Conservation (phyloP, 2,888 invertebrate species). For the Cosmia trapezina region DNA sequence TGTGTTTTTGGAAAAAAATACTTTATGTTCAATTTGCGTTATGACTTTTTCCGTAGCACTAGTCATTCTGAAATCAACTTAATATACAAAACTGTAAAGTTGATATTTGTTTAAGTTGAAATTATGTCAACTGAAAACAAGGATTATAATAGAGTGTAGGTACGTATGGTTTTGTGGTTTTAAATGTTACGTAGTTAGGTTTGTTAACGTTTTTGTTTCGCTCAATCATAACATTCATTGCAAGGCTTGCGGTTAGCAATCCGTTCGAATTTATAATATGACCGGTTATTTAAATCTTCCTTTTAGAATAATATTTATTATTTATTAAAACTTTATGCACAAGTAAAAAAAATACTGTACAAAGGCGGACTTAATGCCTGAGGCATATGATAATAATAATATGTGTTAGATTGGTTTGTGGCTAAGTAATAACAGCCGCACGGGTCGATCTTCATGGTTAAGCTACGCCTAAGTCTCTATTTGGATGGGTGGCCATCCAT, state of each 20-base stretch:
- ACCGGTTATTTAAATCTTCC: background rate
- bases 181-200: conserved; percentile 5
- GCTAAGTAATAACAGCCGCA: background rate
- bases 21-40: background rate
- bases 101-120: background rate
- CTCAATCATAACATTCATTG: background rate
- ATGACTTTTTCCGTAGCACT: background rate
- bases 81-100: fast-evolving
- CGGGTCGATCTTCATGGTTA: background rate
- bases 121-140: background rate
- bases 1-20: background rate
- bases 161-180: conserved; percentile 5
- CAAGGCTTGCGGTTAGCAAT: conserved; percentile 3
- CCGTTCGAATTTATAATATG: background rate
- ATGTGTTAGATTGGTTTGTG: background rate
- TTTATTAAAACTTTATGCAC: too few species aligned
- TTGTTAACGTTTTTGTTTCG: background rate
- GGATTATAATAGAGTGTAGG: background rate
- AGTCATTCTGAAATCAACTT: conserved; percentile 2
- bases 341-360: too few species aligned
- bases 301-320: background rate
- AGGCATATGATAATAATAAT: too few species aligned
- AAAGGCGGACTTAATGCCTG: too few species aligned
- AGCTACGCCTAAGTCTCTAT: background rate
- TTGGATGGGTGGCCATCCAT: background rate